phyloP scores from a whole-genome alignment of 2,113 vertebrate genomes.

The Suricata suricatta region DNA sequence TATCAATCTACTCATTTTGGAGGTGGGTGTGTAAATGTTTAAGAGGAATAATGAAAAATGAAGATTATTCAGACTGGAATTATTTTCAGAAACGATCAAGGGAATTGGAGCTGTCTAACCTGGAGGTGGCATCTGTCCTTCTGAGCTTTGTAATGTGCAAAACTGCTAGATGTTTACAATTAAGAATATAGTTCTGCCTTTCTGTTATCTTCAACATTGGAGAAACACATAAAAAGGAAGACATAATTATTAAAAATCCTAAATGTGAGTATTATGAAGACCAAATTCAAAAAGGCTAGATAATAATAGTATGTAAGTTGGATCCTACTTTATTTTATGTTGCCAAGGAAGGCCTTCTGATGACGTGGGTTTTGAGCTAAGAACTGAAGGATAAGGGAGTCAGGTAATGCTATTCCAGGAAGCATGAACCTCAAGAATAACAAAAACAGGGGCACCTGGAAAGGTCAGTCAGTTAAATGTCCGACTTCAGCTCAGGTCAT shows the following conservation, averaged over 20 bases:
- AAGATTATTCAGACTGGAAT: conserved; percentile 2
- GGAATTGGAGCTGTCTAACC: not conserved
- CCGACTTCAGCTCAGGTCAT: too few species aligned
- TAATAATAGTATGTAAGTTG: not conserved
- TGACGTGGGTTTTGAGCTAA: not conserved
- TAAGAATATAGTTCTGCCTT: not conserved
- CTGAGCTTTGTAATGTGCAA: not conserved
- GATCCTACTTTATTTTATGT: not conserved
- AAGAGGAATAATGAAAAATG: conserved; percentile 27
- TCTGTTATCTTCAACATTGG: not conserved
- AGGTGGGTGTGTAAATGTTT: not conserved
- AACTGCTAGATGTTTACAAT: not conserved
- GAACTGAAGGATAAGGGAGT: not conserved
- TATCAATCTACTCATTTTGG: conserved; percentile 41
- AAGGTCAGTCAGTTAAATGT: too few species aligned
- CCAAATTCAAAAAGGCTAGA: not conserved
- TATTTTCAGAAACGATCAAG: conserved; percentile 16
- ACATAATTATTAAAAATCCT: not conserved
- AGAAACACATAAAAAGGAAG: not conserved
- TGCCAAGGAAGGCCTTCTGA: not conserved
- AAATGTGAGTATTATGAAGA: not conserved
- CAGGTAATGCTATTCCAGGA: not conserved
- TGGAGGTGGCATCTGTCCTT: not conserved
- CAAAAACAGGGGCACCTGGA: not conserved
- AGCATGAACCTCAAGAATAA: not conserved